Percentiles rank a stretch among this genome's conserved stretches.
Conservation (phyloP, 2,113 vertebrate species). For the Megaceryle maxima region DNA sequence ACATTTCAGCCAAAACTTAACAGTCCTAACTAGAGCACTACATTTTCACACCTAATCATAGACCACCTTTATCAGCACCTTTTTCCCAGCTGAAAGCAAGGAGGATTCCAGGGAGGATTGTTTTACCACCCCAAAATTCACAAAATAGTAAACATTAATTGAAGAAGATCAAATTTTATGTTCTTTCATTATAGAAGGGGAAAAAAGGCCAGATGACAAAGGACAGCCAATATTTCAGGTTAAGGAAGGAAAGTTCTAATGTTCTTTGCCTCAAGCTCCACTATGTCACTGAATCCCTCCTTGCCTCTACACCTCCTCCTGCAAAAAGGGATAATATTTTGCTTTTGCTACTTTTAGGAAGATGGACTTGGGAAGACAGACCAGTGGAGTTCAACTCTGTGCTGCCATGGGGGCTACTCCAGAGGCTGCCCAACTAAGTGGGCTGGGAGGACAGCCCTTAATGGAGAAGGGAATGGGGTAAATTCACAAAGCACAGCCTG, state of each 20-base stretch:
- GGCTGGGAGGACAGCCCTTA: not conserved
- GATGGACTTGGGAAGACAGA: not conserved
- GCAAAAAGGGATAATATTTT: not conserved
- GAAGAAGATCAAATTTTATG: not conserved
- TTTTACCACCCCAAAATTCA: not conserved
- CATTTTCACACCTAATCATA: not conserved
- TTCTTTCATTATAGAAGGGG: not conserved
- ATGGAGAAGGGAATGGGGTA: not conserved
- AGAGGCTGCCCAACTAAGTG: not conserved
- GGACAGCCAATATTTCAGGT: not conserved
- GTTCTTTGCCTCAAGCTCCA: not conserved
- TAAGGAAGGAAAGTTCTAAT: not conserved
- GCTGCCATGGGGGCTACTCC: not conserved
- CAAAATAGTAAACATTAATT: not conserved
- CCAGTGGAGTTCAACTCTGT: not conserved
- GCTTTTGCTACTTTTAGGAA: not conserved
- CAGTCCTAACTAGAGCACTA: not conserved
- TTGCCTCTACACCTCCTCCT: not conserved
- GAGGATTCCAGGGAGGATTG: not conserved
- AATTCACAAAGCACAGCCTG: not conserved
- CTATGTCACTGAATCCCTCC: not conserved
- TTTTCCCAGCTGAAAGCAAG: not conserved
- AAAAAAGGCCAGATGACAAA: not conserved
- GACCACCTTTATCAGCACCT: not conserved
- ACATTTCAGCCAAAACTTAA: not conserved